These are phyloP conservation scores for Oreochromis niloticus DNA, from an alignment of 2,113 vertebrate species.

Conservation along the genomic window DNA sequence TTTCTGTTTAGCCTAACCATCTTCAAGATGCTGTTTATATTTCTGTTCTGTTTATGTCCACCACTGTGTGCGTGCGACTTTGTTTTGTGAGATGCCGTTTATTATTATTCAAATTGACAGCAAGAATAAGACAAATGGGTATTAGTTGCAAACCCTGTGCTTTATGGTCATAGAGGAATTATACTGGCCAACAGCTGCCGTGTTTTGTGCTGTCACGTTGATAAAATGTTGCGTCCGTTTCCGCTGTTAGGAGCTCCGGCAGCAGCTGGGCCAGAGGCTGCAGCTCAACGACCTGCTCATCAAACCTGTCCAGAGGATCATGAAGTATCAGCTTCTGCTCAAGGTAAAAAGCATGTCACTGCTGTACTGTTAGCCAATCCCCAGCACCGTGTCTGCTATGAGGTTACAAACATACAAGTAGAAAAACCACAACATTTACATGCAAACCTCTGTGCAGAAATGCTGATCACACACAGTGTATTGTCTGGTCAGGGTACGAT, in stretches of 20 bases:
- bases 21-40: neutral
- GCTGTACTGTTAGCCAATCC: constrained; percentile 3
- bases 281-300: constrained; percentile 91
- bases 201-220: neutral
- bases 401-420: neutral
- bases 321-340: constrained; percentile 92
- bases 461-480: neutral
- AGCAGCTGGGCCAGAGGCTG: constrained; percentile 85
- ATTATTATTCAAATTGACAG: constrained; percentile 7
- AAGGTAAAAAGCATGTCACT: constrained; percentile 74
- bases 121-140: neutral
- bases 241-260: constrained; percentile 78
- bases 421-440: neutral
- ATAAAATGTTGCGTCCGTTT: neutral
- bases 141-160: neutral
- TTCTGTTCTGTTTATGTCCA: neutral
- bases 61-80: neutral
- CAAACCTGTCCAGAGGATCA: constrained; percentile 91
- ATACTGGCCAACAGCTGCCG: neutral
- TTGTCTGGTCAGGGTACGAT: neutral
- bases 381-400: neutral
- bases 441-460: neutral
- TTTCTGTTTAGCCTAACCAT: neutral
- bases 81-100: neutral
- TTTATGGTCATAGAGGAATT: neutral